These are phyloP conservation scores for Pterophyllum scalare DNA, from an alignment of 2,113 vertebrate genomes.

Conservation along the genomic window DNA sequence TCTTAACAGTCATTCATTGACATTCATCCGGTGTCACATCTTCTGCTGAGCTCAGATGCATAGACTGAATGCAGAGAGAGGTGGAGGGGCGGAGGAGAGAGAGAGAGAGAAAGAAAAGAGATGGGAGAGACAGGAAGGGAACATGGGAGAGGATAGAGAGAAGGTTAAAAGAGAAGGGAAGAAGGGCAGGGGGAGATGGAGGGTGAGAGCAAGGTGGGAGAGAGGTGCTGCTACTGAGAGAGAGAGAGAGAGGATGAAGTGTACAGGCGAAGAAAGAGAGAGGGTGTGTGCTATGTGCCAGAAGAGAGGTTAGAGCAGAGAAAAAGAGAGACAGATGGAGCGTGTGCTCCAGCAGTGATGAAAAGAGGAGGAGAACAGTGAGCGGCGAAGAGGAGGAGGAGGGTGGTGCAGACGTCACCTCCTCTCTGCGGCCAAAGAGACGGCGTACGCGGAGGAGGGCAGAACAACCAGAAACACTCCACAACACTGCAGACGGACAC, in stretches of 20 bases:
- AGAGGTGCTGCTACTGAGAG: not conserved
- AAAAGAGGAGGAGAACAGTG: conserved; percentile 27
- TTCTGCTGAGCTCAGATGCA: conserved; percentile 74
- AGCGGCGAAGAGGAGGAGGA: conserved; percentile 9
- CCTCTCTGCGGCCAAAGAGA: conserved; percentile 4
- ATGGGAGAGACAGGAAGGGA: not conserved
- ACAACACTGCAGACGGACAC: not conserved
- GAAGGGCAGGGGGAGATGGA: not conserved
- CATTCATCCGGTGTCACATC: conserved; percentile 70
- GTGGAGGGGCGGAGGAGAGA: not conserved
- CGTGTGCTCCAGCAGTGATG: conserved; percentile 27
- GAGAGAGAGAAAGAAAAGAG: not conserved
- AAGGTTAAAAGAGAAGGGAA: not conserved
- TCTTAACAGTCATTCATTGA: conserved; percentile 74
- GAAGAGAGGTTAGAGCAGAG: conserved; percentile 9
- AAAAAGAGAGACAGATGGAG: conserved; percentile 44
- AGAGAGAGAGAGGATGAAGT: not conserved
- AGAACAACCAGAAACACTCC: conserved; percentile 11
- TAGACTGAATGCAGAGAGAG: conserved; percentile 69
- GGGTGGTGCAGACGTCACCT: not conserved
- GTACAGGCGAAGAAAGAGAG: not conserved
- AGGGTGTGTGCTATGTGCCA: conserved; percentile 21
- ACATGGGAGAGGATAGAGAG: not conserved
- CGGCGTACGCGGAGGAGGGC: not conserved
- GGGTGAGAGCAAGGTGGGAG: not conserved